Conservation (phyloP, 2,797 vertebrate species). For the Acanthurus tractus region DNA sequence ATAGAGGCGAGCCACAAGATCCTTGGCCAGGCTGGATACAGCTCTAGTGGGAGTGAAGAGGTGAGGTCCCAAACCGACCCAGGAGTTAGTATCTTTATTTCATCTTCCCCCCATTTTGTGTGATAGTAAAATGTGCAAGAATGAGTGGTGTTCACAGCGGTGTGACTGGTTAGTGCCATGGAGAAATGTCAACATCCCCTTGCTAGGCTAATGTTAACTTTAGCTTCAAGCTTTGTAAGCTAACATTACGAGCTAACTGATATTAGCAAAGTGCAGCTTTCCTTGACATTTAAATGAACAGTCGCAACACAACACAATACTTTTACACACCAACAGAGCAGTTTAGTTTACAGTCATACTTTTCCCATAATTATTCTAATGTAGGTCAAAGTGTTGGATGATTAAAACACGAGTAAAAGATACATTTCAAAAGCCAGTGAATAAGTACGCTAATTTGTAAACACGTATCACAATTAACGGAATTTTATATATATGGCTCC, state of each 20-base stretch:
- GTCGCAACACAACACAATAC: slow-evolving; percentile 53
- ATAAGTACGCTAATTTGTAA: slow-evolving; percentile 64
- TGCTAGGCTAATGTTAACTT: slow-evolving; percentile 67
- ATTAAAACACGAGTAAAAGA: neutral
- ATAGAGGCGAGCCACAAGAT: slow-evolving; percentile 90
- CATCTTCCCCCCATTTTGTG: slow-evolving; percentile 69
- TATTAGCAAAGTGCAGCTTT: slow-evolving; percentile 67
- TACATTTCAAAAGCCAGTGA: slow-evolving; percentile 23
- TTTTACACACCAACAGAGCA: slow-evolving; percentile 23
- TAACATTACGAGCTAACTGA: slow-evolving; percentile 65
- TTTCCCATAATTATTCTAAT: accelerated
- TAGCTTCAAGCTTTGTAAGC: slow-evolving; percentile 54
- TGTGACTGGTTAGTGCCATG: slow-evolving; percentile 71
- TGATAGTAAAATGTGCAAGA: slow-evolving; percentile 59
- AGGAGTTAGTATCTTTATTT: slow-evolving; percentile 84
- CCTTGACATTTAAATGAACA: slow-evolving; percentile 72
- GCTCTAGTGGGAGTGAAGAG: slow-evolving; percentile 91
- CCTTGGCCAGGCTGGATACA: slow-evolving; percentile 89
- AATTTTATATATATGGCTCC: slow-evolving; percentile 62
- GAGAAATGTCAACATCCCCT: slow-evolving; percentile 84
- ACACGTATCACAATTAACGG: slow-evolving; percentile 61
- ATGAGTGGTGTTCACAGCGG: slow-evolving; percentile 55
- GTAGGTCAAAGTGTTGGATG: neutral
- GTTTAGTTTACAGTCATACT: neutral
- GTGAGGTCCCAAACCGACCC: slow-evolving; percentile 83